Conservation (phyloP, 35 echinoderm and acorn worm genomes). For the Ophiothrix spiculata region DNA sequence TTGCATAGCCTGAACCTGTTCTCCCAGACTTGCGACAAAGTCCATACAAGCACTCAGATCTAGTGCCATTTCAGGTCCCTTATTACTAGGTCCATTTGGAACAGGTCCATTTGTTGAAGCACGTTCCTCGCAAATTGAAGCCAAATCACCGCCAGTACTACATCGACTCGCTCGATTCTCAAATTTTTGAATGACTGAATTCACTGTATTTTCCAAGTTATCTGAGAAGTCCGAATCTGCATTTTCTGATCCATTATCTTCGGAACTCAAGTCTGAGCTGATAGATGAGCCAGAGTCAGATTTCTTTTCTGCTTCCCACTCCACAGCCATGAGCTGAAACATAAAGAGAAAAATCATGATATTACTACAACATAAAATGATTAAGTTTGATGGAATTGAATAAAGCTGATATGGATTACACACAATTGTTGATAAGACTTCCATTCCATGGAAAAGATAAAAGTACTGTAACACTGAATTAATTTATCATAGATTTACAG, state of each 20-base stretch:
- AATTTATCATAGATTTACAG: too few species aligned
- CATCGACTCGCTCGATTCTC: constrained; percentile 32
- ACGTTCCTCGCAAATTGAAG: constrained; percentile 51
- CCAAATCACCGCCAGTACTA: constrained; percentile 47
- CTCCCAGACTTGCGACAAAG: constrained; percentile 73
- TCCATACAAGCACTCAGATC: constrained; percentile 66
- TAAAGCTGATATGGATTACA: background rate
- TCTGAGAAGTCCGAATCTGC: constrained; percentile 75
- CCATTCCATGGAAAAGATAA: too few species aligned
- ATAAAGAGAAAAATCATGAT: background rate
- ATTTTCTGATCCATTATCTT: constrained; percentile 51
- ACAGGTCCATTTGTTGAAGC: too few species aligned
- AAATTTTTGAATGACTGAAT: background rate
- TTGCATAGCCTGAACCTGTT: constrained; percentile 81
- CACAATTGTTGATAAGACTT: background rate
- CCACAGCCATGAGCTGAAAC: constrained; percentile 73
- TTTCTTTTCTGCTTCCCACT: constrained; percentile 80
- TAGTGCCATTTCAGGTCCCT: constrained; percentile 41
- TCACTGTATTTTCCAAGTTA: background rate
- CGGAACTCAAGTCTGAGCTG: constrained; percentile 69
- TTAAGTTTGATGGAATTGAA: too few species aligned
- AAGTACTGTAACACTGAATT: too few species aligned
- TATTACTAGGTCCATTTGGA: constrained; percentile 21
- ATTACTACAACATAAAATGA: background rate
- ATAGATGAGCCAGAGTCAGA: constrained; percentile 68